Evolutionary conservation across 2,888 invertebrate genomes (phyloP).

Genomic region (Trichogramma evanescens): DNA sequence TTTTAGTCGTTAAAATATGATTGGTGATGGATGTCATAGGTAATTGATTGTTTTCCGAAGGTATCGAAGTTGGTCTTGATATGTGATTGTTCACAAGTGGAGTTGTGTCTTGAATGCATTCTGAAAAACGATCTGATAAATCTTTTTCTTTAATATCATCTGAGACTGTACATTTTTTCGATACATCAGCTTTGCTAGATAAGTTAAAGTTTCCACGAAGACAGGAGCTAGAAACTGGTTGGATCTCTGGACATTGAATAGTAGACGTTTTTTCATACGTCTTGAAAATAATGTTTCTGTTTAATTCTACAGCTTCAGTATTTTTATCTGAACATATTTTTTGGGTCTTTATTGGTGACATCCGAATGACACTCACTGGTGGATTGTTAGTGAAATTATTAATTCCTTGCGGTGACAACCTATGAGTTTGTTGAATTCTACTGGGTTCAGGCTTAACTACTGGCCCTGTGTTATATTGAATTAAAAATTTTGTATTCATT

Average conservation of each 20-base stretch:
- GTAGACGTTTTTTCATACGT: slow-evolving; percentile 40
- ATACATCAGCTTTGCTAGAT: too few relatives aligned
- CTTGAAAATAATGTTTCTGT: slow-evolving; percentile 20
- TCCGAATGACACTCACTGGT: slow-evolving; percentile 62
- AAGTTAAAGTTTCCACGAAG: too few relatives aligned
- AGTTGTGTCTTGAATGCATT: too few relatives aligned
- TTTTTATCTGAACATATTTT: slow-evolving; percentile 41
- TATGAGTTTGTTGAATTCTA: slow-evolving; percentile 50
- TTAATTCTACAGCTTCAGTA: slow-evolving; percentile 17
- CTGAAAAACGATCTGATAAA: too few relatives aligned
- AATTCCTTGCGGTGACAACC: slow-evolving; percentile 38
- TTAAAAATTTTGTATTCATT: slow-evolving; percentile 48
- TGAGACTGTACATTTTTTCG: too few relatives aligned
- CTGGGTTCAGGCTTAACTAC: slow-evolving; percentile 60
- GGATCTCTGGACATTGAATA: slow-evolving; percentile 68
- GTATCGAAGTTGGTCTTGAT: too few relatives aligned
- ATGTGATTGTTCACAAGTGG: too few relatives aligned
- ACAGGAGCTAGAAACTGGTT: slow-evolving; percentile 50
- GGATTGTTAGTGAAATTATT: slow-evolving; percentile 20
- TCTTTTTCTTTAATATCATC: too few relatives aligned
- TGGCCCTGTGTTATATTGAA: slow-evolving; percentile 45
- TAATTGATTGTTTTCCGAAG: too few relatives aligned
- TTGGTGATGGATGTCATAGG: too few relatives aligned
- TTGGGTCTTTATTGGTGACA: slow-evolving; percentile 49
- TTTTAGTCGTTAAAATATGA: too few relatives aligned